phyloP scores from a whole-genome alignment of 2,888 invertebrate species.

The Mythimna pallens region DNA sequence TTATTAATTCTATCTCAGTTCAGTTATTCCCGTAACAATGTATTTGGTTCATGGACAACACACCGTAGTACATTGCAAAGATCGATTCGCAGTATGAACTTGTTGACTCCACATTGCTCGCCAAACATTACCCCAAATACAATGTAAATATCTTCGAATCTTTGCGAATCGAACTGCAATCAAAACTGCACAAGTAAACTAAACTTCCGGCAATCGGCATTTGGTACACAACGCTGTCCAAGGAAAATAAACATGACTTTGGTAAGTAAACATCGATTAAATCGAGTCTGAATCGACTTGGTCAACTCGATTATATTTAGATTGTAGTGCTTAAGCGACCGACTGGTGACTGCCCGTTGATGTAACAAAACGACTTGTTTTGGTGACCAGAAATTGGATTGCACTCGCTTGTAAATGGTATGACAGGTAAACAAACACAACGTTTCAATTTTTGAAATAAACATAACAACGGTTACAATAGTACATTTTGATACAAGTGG shows the following conservation, averaged over 20 bases:
- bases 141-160: constrained; percentile 41
- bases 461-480: neutral
- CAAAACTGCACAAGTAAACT: constrained; percentile 20
- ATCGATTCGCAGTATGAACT: constrained; percentile 4
- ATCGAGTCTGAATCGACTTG: constrained; percentile 48
- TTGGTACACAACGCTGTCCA: constrained; percentile 35
- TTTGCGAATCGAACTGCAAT: constrained; percentile 16
- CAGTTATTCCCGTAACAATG: neutral
- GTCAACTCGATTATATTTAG: constrained; percentile 46
- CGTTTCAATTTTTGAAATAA: constrained; percentile 4
- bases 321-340: constrained; percentile 13
- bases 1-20: too few relatives aligned
- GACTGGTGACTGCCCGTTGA: constrained; percentile 9
- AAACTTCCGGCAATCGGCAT: constrained; percentile 21
- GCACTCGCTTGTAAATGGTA: constrained; percentile 1
- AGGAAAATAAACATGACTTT: constrained; percentile 48
- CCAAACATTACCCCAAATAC: constrained; percentile 14
- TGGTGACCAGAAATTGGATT: constrained; percentile 19
- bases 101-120: constrained; percentile 6
- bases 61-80: neutral
- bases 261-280: constrained; percentile 52
- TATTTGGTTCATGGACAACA: neutral
- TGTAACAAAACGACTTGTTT: constrained; percentile 33
- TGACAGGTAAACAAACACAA: constrained; percentile 14
- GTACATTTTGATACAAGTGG: too few relatives aligned